These are phyloP conservation scores for Cebus imitator DNA, from an alignment of 2,113 vertebrate genomes.

Conservation along the genomic window DNA sequence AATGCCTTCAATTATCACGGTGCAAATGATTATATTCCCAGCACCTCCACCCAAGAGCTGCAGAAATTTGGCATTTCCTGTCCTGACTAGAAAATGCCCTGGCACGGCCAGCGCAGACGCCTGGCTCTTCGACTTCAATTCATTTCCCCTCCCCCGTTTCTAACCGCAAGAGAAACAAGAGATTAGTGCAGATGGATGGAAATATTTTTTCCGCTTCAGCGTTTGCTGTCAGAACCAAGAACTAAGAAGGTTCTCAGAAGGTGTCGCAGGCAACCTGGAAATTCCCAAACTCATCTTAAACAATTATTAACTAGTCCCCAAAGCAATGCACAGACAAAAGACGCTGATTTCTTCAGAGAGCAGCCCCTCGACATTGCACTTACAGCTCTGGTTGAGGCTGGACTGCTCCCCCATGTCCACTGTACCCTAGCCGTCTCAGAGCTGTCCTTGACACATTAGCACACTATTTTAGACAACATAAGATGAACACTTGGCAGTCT, in stretches of 20 bases:
- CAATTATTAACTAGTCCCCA: constrained; percentile 71
- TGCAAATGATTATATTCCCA: constrained; percentile 73
- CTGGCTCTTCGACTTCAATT: constrained; percentile 73
- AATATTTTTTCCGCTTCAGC: constrained; percentile 79
- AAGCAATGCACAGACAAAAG: neutral
- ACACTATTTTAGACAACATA: constrained; percentile 34
- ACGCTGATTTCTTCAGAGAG: neutral
- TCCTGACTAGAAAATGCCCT: constrained; percentile 68
- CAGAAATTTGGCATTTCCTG: constrained; percentile 70
- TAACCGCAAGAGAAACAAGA: constrained; percentile 79
- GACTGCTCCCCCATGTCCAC: neutral
- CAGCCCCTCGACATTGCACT: neutral
- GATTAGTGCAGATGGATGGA: constrained; percentile 78
- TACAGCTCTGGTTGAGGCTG: constrained; percentile 36
- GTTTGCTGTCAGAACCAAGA: constrained; percentile 77
- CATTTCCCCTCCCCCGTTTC: neutral
- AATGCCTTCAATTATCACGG: constrained; percentile 69
- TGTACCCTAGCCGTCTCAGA: neutral
- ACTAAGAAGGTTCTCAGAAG: constrained; percentile 69
- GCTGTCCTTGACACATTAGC: neutral
- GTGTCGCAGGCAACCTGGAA: constrained; percentile 73
- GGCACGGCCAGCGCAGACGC: constrained; percentile 72
- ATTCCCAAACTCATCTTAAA: constrained; percentile 70
- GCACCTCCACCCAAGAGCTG: constrained; percentile 66
- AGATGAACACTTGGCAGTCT: neutral